Evolutionary conservation across 2,797 vertebrate species (phyloP), one percentile per base, ranked within the genome.

Genomic region (Spinus pinus): DNA sequence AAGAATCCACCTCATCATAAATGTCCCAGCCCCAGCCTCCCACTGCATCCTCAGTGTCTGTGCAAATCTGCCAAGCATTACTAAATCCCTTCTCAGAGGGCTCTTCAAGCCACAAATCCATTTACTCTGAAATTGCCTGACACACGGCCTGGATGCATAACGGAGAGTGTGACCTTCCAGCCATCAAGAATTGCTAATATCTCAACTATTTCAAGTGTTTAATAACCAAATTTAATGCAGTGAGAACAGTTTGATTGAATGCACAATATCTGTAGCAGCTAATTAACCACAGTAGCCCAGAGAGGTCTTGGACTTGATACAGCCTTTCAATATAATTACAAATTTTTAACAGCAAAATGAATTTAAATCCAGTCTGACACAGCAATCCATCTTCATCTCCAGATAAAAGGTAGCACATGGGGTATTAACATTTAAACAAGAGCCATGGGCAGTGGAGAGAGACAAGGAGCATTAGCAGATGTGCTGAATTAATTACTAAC

Each of bases 181-280:
- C 12, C 0, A 80, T 86, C 79, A 90, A 81, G 87, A 89, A 66
- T 81, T 51, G 79, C 87, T 95, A 94, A 88, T 92, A 90, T 86
- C 89, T 90, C 77, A 70, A 57, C 87, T 54, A 95, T 88, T 88
- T 88, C 70, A 81, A 82, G 80, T 51, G 53, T 74, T 93, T 92
- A 95, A 96, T 92, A 93, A 83, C 87, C 84, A 94, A 75, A 94
- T 94, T 90, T 91, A 95, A 96, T 95, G 95, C 87, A 77, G 62
- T 58, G 72, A 89, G 93, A 86, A 86, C 1, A 44, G 86, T 90
- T 88, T 91, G 85, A 94, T 62, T 93, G 91, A 94, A 94, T 57
- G 66, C 77, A 47, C 79, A 72, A 25, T 93, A 91, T 94, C 88
- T 81, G 85, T 69, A 93, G 82, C 84, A 91, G 85, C 77, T 96